phyloP scores from a whole-genome alignment of 1,140 invertebrate species.

The Drosophila triauraria region DNA sequence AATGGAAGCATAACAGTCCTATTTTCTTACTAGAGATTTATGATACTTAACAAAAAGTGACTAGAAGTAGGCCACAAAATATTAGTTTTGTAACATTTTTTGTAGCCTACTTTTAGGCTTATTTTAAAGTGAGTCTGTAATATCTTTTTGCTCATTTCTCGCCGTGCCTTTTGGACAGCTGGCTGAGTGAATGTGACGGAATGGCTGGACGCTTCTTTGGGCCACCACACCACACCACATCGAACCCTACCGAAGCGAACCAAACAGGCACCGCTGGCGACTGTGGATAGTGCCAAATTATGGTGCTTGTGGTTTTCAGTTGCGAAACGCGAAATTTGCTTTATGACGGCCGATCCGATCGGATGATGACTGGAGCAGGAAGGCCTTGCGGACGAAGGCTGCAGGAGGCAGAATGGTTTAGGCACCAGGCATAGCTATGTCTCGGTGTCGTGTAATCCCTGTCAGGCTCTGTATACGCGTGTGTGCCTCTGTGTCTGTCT shows the following conservation, averaged over 20 bases:
- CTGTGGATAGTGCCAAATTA: slow-evolving; percentile 54
- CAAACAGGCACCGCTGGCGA: slow-evolving; percentile 31
- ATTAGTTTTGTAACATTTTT: neutral
- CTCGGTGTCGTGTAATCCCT: slow-evolving; percentile 58
- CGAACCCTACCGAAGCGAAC: slow-evolving; percentile 2
- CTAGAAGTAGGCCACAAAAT: neutral
- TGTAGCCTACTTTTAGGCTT: neutral
- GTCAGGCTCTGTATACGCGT: neutral
- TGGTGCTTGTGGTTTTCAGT: slow-evolving; percentile 51
- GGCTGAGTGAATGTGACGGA: slow-evolving; percentile 44
- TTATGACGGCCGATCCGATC: slow-evolving; percentile 32
- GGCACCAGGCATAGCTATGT: slow-evolving; percentile 19
- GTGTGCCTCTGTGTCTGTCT: slow-evolving; percentile 6
- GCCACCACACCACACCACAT: slow-evolving; percentile 3
- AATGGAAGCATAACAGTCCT: neutral
- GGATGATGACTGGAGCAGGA: slow-evolving; percentile 3
- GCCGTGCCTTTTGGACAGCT: slow-evolving; percentile 6
- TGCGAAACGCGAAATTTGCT: slow-evolving; percentile 61
- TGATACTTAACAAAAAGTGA: neutral
- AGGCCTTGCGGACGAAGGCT: neutral
- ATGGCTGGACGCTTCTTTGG: slow-evolving; percentile 58
- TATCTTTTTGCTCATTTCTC: neutral
- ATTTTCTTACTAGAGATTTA: neutral
- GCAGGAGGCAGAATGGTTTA: slow-evolving; percentile 6
- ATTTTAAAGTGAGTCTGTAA: neutral